A percentile compares a stretch with the other conserved stretches of the same genome.
Conservation (phyloP, 2,888 invertebrate genomes). For the Acanthosepion esculentum region DNA sequence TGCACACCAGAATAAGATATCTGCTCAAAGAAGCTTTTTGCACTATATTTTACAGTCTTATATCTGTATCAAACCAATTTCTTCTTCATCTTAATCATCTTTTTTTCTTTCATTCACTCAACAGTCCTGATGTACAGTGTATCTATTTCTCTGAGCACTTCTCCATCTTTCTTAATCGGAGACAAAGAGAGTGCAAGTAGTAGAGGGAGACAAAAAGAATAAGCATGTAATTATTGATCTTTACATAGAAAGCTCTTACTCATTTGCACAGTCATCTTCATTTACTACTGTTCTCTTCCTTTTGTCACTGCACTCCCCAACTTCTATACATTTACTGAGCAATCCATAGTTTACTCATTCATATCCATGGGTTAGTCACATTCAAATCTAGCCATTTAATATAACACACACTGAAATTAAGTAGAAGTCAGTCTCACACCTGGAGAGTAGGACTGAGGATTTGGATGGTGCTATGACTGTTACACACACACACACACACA, state of each 20-base stretch:
- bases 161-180: neutral
- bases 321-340: neutral
- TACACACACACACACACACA: neutral
- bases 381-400: neutral
- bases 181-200: neutral
- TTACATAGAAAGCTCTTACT: neutral
- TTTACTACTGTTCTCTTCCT: neutral
- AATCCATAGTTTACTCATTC: neutral
- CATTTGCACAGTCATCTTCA: neutral
- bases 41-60: neutral
- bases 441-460: neutral
- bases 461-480: neutral
- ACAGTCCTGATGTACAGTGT: neutral
- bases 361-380: neutral
- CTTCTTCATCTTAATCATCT: neutral
- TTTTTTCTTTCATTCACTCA: neutral
- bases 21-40: neutral
- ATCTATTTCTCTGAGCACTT: neutral
- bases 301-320: neutral
- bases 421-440: conserved; percentile 6
- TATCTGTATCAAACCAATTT: neutral
- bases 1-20: neutral
- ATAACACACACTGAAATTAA: neutral
- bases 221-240: neutral
- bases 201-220: conserved; percentile 35